phyloP scores from a whole-genome alignment of 2,797 vertebrate genomes.

The Denticeps clupeoides region DNA sequence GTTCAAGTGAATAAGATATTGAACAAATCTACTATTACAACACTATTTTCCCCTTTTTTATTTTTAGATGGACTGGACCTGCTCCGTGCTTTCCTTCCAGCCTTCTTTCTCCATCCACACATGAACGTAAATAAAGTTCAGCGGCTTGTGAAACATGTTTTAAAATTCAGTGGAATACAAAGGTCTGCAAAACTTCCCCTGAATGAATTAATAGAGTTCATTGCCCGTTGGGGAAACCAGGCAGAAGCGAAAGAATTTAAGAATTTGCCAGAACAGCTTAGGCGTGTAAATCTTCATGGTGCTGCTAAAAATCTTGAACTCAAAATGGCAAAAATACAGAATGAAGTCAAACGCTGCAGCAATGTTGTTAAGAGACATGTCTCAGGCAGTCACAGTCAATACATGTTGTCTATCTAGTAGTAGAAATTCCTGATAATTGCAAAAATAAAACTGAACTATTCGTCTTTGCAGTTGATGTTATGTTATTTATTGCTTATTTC shows the following conservation, averaged over 20 bases:
- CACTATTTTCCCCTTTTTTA: not conserved
- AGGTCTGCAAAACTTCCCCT: accelerated
- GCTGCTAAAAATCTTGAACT: conserved; percentile 5
- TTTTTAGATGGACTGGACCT: conserved; percentile 25
- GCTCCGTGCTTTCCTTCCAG: conserved; percentile 31
- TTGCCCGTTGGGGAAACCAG: conserved; percentile 20
- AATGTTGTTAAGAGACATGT: too few relatives aligned
- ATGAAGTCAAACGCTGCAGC: not conserved
- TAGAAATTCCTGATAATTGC: too few relatives aligned
- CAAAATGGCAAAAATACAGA: conserved; percentile 27
- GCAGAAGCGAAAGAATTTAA: conserved; percentile 9
- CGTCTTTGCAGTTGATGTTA: too few relatives aligned
- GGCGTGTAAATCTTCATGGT: accelerated
- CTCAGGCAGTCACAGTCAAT: too few relatives aligned
- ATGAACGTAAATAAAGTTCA: conserved; percentile 14
- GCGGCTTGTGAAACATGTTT: conserved; percentile 17
- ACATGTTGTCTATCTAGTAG: too few relatives aligned
- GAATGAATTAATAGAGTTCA: accelerated
- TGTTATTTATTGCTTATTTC: too few relatives aligned
- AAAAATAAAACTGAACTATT: too few relatives aligned
- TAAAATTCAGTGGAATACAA: accelerated
- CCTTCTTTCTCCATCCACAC: conserved; percentile 35
- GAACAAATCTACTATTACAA: too few relatives aligned
- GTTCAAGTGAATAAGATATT: too few relatives aligned
- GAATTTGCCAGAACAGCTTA: conserved; percentile 14